Conservation (phyloP, 2,888 invertebrate genomes). For the Sarcophaga caerulescens region DNA sequence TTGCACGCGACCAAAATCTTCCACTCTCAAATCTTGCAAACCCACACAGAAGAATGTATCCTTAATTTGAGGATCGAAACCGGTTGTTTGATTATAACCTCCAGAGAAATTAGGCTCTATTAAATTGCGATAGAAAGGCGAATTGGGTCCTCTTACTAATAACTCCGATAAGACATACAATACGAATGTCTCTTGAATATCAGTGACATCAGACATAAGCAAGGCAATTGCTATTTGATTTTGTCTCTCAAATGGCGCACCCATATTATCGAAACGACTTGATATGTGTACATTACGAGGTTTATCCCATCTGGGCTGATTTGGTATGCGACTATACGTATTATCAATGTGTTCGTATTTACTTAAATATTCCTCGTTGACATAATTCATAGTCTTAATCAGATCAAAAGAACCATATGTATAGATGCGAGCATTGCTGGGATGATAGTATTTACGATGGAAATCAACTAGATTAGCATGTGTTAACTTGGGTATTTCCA, state of each 20-base stretch:
- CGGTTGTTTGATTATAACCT: conserved; percentile 91
- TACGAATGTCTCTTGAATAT: conserved; percentile 89
- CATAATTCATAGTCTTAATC: conserved; percentile 87
- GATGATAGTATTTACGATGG: conserved; percentile 93
- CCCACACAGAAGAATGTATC: conserved; percentile 94
- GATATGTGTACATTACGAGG: conserved; percentile 85
- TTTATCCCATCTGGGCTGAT: conserved; percentile 88
- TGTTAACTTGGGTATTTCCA: conserved; percentile 91
- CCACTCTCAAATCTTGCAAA: conserved; percentile 89
- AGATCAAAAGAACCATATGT: conserved; percentile 95
- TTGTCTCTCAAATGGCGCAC: conserved; percentile 90
- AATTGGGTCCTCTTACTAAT: conserved; percentile 92
- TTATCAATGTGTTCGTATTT: conserved; percentile 84
- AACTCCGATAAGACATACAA: conserved; percentile 89
- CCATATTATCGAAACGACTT: conserved; percentile 90
- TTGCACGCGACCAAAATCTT: conserved; percentile 88
- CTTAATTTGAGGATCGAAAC: conserved; percentile 90
- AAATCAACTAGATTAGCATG: conserved; percentile 91
- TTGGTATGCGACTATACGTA: conserved; percentile 86
- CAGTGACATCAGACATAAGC: conserved; percentile 89
- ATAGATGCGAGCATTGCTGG: conserved; percentile 93
- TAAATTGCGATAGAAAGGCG: conserved; percentile 94
- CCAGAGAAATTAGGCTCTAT: conserved; percentile 95
- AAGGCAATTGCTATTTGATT: conserved; percentile 91
- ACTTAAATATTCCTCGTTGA: conserved; percentile 88